phyloP scores from a whole-genome alignment of 1,140 invertebrate genomes.

The Maconellicoccus hirsutus region DNA sequence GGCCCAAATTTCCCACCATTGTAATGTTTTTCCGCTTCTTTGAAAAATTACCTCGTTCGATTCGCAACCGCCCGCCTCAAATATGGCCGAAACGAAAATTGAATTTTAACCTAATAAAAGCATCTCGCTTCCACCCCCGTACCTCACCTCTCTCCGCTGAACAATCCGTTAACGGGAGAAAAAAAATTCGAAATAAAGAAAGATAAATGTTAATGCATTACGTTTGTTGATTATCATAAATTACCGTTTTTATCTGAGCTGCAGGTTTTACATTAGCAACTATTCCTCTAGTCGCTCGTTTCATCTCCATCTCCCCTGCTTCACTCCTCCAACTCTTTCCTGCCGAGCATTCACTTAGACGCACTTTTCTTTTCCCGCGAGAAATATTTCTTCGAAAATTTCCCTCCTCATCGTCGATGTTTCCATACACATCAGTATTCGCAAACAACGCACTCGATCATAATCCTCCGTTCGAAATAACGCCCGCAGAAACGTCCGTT shows the following conservation, averaged over 20 bases:
- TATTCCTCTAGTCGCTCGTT: too few relatives aligned
- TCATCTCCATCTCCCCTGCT: too few relatives aligned
- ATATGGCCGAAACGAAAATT: neutral
- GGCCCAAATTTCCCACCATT: neutral
- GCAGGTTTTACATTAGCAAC: neutral
- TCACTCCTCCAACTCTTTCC: too few relatives aligned
- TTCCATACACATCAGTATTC: too few relatives aligned
- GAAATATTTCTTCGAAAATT: too few relatives aligned
- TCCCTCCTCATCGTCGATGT: too few relatives aligned
- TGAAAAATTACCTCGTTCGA: neutral
- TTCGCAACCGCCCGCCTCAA: neutral
- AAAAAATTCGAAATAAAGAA: neutral
- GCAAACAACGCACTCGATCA: neutral
- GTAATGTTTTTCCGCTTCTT: neutral
- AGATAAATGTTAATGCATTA: constrained; percentile 5
- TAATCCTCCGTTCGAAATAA: neutral
- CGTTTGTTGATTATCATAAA: neutral
- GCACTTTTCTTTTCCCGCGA: too few relatives aligned
- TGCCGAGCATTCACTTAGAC: too few relatives aligned
- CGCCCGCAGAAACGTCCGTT: too few relatives aligned
- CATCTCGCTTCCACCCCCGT: neutral
- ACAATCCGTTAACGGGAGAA: neutral
- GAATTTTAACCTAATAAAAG: neutral
- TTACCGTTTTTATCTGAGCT: neutral
- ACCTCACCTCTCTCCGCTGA: too few relatives aligned